phyloP scores from a whole-genome alignment of 2,113 vertebrate genomes.

The Vimba vimba region DNA sequence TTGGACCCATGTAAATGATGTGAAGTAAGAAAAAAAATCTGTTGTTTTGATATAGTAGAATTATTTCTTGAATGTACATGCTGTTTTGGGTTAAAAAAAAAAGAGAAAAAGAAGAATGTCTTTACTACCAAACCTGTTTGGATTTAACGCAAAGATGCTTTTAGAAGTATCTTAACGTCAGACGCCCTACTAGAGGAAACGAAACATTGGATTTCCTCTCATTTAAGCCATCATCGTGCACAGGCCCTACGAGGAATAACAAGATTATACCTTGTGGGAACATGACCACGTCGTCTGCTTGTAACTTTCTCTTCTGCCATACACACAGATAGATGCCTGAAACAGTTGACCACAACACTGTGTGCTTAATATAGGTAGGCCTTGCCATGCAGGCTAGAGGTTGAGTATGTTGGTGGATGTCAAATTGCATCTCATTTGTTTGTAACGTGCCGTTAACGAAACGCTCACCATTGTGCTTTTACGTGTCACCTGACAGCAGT shows the following conservation, averaged over 20 bases:
- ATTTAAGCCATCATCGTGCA: conserved; percentile 13
- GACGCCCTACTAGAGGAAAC: background rate
- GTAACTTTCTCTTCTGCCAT: conserved; percentile 22
- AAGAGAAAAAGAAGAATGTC: conserved; percentile 12
- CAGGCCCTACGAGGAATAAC: background rate
- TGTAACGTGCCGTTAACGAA: background rate
- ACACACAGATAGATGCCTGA: conserved; percentile 31
- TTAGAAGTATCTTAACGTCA: background rate
- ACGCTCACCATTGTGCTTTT: conserved; percentile 39
- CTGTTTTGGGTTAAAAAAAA: conserved; percentile 30
- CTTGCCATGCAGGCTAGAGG: background rate
- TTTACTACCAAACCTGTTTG: conserved; percentile 13
- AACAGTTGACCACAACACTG: conserved; percentile 39
- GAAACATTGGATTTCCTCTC: background rate
- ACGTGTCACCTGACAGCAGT: conserved; percentile 1
- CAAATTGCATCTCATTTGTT: conserved; percentile 6
- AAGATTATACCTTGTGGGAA: conserved; percentile 11
- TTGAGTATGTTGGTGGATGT: conserved; percentile 3
- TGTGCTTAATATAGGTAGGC: conserved; percentile 26
- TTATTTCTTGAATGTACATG: conserved; percentile 50
- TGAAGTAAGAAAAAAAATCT: conserved; percentile 52
- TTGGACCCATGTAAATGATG: conserved; percentile 56
- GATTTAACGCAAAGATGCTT: conserved; percentile 12
- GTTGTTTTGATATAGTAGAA: conserved; percentile 43
- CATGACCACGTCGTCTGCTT: background rate